Evolutionary conservation across 2,113 vertebrate genomes (phyloP).

Genomic region (Artemisiospiza belli): DNA sequence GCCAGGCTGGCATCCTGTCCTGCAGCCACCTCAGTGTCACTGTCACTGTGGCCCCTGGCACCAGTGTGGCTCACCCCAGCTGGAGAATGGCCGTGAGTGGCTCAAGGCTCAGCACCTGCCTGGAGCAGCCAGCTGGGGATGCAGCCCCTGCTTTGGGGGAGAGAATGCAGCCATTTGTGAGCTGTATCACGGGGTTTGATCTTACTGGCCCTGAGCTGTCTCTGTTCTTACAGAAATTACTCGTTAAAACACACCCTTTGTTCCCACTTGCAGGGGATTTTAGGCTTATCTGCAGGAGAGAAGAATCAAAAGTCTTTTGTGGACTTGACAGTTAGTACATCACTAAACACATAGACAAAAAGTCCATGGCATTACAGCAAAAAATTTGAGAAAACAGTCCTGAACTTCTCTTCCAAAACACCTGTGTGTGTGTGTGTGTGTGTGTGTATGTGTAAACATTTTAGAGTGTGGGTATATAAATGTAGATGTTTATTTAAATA

Average conservation of each 20-base stretch:
- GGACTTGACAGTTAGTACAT: neutral
- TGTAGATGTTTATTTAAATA: neutral
- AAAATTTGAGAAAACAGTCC: neutral
- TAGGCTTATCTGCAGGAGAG: neutral
- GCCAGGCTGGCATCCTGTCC: neutral
- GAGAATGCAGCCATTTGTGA: neutral
- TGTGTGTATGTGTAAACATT: neutral
- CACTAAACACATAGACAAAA: neutral
- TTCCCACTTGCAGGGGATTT: neutral
- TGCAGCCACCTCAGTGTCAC: neutral
- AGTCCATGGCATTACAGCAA: neutral
- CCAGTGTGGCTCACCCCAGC: neutral
- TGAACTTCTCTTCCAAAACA: neutral
- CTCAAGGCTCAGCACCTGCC: neutral
- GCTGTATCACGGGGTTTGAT: neutral
- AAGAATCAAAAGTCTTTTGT: neutral
- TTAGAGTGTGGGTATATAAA: neutral
- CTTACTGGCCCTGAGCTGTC: neutral
- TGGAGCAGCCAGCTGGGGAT: neutral
- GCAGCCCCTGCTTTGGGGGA: neutral
- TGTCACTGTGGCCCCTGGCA: neutral
- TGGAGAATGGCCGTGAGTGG: rapidly evolving
- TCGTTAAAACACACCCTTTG: neutral
- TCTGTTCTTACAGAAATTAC: neutral
- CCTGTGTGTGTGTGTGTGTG: neutral